These are phyloP conservation scores for Salminus brasiliensis DNA, from an alignment of 2,113 vertebrate species.

Conservation along the genomic window DNA sequence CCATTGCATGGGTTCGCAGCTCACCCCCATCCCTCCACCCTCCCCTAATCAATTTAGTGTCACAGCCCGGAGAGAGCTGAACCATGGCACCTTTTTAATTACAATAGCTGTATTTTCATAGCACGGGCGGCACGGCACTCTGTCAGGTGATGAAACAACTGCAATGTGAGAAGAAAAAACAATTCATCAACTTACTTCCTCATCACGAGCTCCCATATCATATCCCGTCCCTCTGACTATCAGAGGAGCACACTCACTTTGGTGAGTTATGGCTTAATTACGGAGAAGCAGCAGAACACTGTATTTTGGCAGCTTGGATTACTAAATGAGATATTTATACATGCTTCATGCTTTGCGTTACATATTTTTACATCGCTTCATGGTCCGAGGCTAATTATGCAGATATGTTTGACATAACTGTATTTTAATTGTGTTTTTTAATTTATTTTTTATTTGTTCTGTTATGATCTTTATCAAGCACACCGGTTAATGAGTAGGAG, in stretches of 20 bases:
- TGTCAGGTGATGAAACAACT: slow-evolving; percentile 53
- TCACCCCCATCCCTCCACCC: neutral
- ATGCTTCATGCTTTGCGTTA: neutral
- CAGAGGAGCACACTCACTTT: slow-evolving; percentile 15
- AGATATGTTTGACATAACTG: neutral
- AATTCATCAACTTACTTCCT: slow-evolving; percentile 43
- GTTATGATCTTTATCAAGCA: neutral
- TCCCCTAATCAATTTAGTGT: slow-evolving; percentile 53
- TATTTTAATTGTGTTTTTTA: slow-evolving; percentile 3
- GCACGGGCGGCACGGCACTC: slow-evolving; percentile 47
- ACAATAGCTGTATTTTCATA: slow-evolving; percentile 58
- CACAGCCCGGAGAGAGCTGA: slow-evolving; percentile 52
- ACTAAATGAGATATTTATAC: neutral
- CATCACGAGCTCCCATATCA: slow-evolving; percentile 49
- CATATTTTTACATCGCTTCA: neutral
- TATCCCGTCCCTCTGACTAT: slow-evolving; percentile 18
- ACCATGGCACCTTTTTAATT: slow-evolving; percentile 58
- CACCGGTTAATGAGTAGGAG: neutral
- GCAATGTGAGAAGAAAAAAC: slow-evolving; percentile 49
- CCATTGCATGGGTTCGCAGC: slow-evolving; percentile 42
- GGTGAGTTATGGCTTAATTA: slow-evolving; percentile 16
- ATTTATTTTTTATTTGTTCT: no score
- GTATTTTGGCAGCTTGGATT: neutral
- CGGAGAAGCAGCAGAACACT: slow-evolving; percentile 1
- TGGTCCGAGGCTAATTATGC: neutral